Base-by-base conservation (phyloP, 2,797 vertebrate species). In the Ataeniobius toweri region DNA sequence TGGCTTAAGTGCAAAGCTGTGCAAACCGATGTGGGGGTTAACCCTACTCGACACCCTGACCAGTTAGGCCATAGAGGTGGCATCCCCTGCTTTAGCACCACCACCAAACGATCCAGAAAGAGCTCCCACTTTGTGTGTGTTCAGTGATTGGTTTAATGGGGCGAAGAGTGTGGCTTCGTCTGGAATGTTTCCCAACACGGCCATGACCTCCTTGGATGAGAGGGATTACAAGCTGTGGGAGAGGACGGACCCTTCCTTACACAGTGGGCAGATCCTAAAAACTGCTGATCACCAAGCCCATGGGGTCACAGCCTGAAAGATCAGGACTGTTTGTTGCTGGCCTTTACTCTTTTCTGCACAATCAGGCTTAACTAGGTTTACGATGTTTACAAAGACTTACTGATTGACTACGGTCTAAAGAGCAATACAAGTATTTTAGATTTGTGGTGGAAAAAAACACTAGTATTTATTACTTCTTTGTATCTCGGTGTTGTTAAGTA, bases 161-260 rank as follows among this genome's bases (percentile, higher is more conserved):
- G 81, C 74, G 83, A 80, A 88, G 86, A 80, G 26, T 26, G 69
- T 73, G 89, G 79, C 82, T 72, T 56, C 80, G 85, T 88, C 84
- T 89, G 90, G 89, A 92, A 91, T 93, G 83, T 83, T 80, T 87
- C 83, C 86, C 73, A 74, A 78, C 59, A 18, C 22, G 18, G 83
- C 85, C 84, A 8, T 90, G 91, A 92, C 93, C 92, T 85, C 83
- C 75, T 83, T 59, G 69, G 83, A 83, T 77, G 39, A 80, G 82
- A 73, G 86, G 87, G 91, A 91, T 90, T 92, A 92, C 39, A 65
- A 80, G 56, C 81, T 88, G 87, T 89, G 87, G 82, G 83, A 92
- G 86, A 84, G 48, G 79, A 86, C 48, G 3, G 83, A 72, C 77
- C 68, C 74, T 79, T 80, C 79, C 77, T 83, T 74, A 76, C 71